Conservation (phyloP, 1,140 invertebrate species). For the Brachionus asplanchnoidis region DNA sequence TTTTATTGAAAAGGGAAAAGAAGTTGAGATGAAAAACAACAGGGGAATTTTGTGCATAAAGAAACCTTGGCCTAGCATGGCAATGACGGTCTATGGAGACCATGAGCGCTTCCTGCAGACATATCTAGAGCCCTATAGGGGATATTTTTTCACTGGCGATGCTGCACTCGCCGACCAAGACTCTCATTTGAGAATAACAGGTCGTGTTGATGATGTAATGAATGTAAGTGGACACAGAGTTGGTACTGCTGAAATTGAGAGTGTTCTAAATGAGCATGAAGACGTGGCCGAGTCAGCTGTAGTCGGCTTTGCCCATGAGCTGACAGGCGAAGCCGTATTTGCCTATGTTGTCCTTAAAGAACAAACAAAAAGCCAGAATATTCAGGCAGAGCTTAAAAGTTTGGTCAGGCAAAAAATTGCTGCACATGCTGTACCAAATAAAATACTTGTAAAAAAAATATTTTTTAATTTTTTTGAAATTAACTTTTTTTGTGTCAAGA, state of each 20-base stretch:
- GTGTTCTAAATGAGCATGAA: conserved; percentile 56
- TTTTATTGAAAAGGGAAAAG: conserved; percentile 46
- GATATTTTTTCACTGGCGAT: conserved; percentile 59
- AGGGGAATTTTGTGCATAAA: conserved; percentile 56
- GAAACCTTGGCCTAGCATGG: conserved; percentile 59
- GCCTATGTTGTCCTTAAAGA: conserved; percentile 54
- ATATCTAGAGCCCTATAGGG: conserved; percentile 55
- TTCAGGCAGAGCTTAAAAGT: conserved; percentile 47
- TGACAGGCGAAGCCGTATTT: conserved; percentile 60
- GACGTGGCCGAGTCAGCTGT: conserved; percentile 58
- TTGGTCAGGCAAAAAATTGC: conserved; percentile 50
- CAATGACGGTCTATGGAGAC: conserved; percentile 58
- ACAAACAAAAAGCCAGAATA: conserved; percentile 42
- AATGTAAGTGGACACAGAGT: conserved; percentile 53
- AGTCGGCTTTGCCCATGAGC: conserved; percentile 59
- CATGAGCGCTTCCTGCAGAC: conserved; percentile 57
- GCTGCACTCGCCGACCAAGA: conserved; percentile 52
- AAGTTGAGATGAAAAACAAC: neutral
- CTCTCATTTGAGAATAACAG: conserved; percentile 59
- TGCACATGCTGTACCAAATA: conserved; percentile 53
- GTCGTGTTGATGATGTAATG: conserved; percentile 59
- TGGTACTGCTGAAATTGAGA: conserved; percentile 61
- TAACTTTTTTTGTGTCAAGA: conserved; percentile 41
- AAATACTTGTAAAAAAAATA: conserved; percentile 47
- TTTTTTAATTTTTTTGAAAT: neutral